A percentile compares a stretch with the other conserved stretches of the same genome.
phyloP scores from a whole-genome alignment of 2,797 vertebrate species.

The Carapus acus region DNA sequence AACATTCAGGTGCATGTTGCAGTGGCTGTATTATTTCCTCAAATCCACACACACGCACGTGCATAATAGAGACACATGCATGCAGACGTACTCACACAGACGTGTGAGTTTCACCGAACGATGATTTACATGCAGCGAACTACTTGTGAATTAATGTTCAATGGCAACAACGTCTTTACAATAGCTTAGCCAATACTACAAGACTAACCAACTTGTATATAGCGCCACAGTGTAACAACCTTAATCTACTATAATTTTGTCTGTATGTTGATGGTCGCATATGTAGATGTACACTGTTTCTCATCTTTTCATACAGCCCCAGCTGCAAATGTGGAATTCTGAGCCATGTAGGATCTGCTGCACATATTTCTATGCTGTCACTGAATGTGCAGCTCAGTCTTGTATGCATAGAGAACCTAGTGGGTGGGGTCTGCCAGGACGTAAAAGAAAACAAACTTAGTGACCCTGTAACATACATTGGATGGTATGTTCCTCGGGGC shows the following conservation, averaged over 20 bases:
- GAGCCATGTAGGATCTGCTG: slow-evolving; percentile 2
- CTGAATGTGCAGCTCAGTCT: background rate
- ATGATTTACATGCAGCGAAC: no score
- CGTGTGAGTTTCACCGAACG: no score
- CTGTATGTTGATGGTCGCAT: slow-evolving; percentile 4
- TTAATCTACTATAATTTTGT: no score
- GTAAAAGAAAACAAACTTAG: slow-evolving; percentile 38
- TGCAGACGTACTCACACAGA: background rate
- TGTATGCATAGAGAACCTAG: slow-evolving; percentile 12
- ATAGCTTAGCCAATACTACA: background rate
- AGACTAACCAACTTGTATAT: slow-evolving; percentile 7
- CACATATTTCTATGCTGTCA: background rate
- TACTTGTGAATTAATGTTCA: no score
- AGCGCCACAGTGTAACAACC: slow-evolving; percentile 12
- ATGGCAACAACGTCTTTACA: slow-evolving; percentile 9
- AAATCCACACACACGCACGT: no score
- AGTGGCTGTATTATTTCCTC: no score
- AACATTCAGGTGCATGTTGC: slow-evolving; percentile 14
- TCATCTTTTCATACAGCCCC: slow-evolving; percentile 5
- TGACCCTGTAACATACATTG: slow-evolving; percentile 23
- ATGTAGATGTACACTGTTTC: background rate
- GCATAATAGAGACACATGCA: slow-evolving; percentile 7
- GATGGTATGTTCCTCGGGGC: slow-evolving; percentile 14
- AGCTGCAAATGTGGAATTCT: background rate
- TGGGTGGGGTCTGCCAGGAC: slow-evolving; percentile 27